A percentile compares a stretch with the other conserved stretches of the same genome.
These are phyloP conservation scores for Brachystomella parvula DNA, from an alignment of 1,140 invertebrate genomes.

Conservation along the genomic window DNA sequence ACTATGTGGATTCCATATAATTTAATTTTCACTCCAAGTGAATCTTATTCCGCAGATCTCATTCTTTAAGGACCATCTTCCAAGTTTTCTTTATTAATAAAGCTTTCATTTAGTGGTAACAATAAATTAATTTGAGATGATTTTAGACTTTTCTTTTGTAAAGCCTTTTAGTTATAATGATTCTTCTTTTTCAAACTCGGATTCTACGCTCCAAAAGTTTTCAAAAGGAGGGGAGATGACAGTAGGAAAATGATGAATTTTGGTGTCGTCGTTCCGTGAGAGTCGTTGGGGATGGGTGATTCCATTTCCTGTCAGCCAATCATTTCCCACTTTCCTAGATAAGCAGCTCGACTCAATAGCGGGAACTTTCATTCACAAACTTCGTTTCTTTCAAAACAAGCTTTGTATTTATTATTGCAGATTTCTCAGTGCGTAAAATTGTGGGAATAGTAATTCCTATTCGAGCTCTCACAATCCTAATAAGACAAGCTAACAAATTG, in stretches of 20 bases:
- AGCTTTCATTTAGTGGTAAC: not conserved
- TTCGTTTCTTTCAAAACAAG: no score
- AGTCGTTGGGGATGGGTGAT: not conserved
- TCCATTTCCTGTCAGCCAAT: constrained; percentile 7
- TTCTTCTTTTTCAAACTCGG: not conserved
- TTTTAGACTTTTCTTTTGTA: not conserved
- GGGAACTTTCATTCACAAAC: not conserved
- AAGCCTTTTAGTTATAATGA: no score
- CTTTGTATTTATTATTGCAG: no score
- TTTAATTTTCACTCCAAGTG: no score
- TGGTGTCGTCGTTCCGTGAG: not conserved
- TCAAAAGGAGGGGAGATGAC: not conserved
- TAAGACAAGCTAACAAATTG: no score
- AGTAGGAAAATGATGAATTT: not conserved
- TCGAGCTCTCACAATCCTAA: no score
- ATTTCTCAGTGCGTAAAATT: no score
- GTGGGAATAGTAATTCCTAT: no score
- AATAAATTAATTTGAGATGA: not conserved
- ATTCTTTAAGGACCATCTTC: no score
- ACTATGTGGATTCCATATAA: no score
- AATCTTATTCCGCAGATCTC: no score
- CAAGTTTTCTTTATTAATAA: not conserved
- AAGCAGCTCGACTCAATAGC: no score
- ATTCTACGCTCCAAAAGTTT: not conserved
- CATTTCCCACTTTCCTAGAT: not conserved